Base-by-base conservation (phyloP, 2,888 invertebrate genomes). In the Tipula lateralis region DNA sequence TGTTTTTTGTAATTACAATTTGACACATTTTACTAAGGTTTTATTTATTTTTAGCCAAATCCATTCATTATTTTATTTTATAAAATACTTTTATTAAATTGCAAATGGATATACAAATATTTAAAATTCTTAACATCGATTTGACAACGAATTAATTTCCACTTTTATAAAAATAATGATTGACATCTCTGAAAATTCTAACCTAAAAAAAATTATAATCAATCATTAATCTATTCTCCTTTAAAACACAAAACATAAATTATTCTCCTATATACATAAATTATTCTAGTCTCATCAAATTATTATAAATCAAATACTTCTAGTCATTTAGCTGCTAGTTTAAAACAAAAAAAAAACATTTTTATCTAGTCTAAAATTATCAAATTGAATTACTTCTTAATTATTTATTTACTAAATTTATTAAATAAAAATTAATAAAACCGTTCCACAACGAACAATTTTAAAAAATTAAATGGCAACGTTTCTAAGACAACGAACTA, bases 401-500 rank as follows among this genome's bases (percentile, higher is more conserved):
- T 39, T n/a, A n/a, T 44, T 66, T 24, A 24, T 24, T 66, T 66
- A 66, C 66, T 66, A 66, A 66, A 66, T 66, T 66, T 66, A 66
- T 24, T 66, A 66, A 24, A 24, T 66, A 66, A 66, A 66, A 66
- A 66, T 66, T 66, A 66, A 66, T 66, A 66, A 66, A 82, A 82
- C 32, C 82, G 82, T 82, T 82, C 82, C 29, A 82, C 82, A 82
- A 82, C 82, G 82, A 82, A 82, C 82, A 82, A 66, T 66, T 66
- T 66, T 12, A 66, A 66, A 66, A 82, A 82, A 82, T 82, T 82
- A 82, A 82, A 82, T 82, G 90, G 90, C 90, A 87, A 90, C 88
- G 90, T 90, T 90, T 90, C 90, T 89, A 88, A 90, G 87, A 90
- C 90, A 90, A 90, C 90, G 90, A 90, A 90, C 89, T 90, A 90